Evolutionary conservation across 2,888 invertebrate genomes (phyloP), one percentile per base, ranked within the genome.

Genomic region (Thysanoteuthis rhombus): DNA sequence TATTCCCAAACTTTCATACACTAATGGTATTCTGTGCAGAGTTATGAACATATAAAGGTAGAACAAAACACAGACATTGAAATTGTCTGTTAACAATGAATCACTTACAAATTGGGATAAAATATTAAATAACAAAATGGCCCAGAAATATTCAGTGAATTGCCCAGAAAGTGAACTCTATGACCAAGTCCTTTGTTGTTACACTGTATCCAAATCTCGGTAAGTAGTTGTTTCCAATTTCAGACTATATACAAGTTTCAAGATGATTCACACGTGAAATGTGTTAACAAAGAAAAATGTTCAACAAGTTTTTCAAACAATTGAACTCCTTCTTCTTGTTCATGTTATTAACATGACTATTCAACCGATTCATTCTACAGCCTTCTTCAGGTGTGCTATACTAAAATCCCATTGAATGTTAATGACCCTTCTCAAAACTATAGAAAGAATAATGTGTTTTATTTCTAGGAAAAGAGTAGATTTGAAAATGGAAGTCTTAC

Each of bases 151-250:
- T 75, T 75, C 75, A 16, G 75, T 75, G 75, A 75, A 75, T 75
- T n/a, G 75, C n/a, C 75, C 75, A 36, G 75, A 75, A 36, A 75
- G n/a, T 75, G 75, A 75, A 75, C 75, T 75, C 36, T 75, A 75
- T 75, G 75, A 75, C 12, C 75, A 75, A n/a, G n/a, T 75, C 75
- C 75, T 75, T 75, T 75, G 75, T 75, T 75, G 75, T n/a, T 75
- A 75, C n/a, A n/a, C 75, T n/a, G n/a, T 75, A n/a, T 75, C 75
- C 2, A 75, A 75, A n/a, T 36, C 75, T 75, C 75, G 75, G 75
- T 75, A 75, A 75, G 75, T 75, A 75, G n/a, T 75, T 75, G 75
- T 75, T 75, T 75, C 75, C n/a, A n/a, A 75, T 75, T 75, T 75
- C 12, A 36, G 36, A 36, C 75, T 75, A 12, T 75, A 16, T 32